Evolutionary conservation across 2,888 invertebrate genomes (phyloP).

Genomic region (Epistrophe grossulariae): DNA sequence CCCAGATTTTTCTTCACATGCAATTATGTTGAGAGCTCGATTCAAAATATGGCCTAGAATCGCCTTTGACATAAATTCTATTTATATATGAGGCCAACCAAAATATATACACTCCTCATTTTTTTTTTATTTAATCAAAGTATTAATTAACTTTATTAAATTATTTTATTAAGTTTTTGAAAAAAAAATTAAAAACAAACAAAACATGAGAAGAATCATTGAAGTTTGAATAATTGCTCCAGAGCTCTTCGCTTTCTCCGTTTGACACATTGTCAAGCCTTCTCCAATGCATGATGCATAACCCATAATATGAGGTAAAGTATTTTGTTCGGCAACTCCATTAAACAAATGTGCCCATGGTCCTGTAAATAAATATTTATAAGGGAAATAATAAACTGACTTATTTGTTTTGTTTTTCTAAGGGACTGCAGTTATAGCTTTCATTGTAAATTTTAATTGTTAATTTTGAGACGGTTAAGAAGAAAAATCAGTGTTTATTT

Average conservation of each 20-base stretch:
- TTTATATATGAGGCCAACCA: no score
- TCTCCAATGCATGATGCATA: conserved; percentile 90
- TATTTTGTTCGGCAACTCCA: conserved; percentile 91
- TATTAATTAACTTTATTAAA: no score
- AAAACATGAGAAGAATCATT: not conserved
- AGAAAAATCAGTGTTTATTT: no score
- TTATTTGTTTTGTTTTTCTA: not conserved
- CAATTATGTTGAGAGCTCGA: no score
- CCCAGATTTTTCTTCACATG: no score
- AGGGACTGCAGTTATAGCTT: not conserved
- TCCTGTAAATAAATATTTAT: conserved; percentile 81
- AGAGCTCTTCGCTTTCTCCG: not conserved
- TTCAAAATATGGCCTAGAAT: no score
- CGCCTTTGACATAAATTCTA: no score
- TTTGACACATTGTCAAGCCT: conserved; percentile 83
- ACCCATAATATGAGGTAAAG: conserved; percentile 90
- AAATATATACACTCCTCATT: no score
- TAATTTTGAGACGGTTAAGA: no score
- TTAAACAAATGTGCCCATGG: conserved; percentile 92
- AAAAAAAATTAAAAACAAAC: not conserved
- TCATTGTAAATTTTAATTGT: no score
- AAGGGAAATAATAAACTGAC: not conserved
- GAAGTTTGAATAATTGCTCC: not conserved
- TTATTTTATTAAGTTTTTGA: not conserved
- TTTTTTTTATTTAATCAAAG: no score